phyloP scores from a whole-genome alignment of 2,113 vertebrate species.

The Corvus moneduloides region DNA sequence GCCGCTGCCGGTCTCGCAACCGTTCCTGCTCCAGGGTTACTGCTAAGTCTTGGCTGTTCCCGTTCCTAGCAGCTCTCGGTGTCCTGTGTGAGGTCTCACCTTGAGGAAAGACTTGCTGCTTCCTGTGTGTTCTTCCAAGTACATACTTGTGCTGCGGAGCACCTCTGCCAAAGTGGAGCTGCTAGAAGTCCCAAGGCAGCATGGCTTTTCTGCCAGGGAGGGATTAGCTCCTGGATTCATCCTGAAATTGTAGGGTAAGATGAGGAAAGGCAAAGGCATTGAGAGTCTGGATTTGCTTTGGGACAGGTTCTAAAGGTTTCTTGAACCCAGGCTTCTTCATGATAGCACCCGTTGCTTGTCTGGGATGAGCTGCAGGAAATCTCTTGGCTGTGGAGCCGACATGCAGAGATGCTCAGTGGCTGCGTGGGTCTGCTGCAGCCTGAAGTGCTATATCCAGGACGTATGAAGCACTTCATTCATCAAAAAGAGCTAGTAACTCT shows the following conservation, averaged over 20 bases:
- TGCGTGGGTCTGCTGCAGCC: not conserved
- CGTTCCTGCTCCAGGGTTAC: not conserved
- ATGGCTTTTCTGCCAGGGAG: not conserved
- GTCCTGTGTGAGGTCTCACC: not conserved
- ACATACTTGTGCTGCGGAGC: fast-evolving
- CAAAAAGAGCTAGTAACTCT: not conserved
- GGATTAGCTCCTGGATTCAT: not conserved
- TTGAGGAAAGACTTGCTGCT: not conserved
- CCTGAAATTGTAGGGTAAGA: not conserved
- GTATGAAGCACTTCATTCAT: not conserved
- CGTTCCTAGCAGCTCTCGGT: not conserved
- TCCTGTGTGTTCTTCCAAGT: not conserved
- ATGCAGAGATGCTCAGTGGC: fast-evolving
- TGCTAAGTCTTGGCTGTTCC: not conserved
- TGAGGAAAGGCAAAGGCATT: not conserved
- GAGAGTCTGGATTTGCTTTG: not conserved
- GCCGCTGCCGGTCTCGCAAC: not conserved
- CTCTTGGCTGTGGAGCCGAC: not conserved
- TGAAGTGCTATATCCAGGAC: not conserved
- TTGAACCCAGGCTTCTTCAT: not conserved
- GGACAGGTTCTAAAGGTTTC: not conserved
- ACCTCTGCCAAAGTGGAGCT: not conserved
- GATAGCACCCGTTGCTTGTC: not conserved
- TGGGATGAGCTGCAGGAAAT: not conserved
- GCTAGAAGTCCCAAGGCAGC: fast-evolving